Base-by-base conservation (phyloP, 1,140 invertebrate genomes). In the Pachyrhynchus sulphureomaculatus region DNA sequence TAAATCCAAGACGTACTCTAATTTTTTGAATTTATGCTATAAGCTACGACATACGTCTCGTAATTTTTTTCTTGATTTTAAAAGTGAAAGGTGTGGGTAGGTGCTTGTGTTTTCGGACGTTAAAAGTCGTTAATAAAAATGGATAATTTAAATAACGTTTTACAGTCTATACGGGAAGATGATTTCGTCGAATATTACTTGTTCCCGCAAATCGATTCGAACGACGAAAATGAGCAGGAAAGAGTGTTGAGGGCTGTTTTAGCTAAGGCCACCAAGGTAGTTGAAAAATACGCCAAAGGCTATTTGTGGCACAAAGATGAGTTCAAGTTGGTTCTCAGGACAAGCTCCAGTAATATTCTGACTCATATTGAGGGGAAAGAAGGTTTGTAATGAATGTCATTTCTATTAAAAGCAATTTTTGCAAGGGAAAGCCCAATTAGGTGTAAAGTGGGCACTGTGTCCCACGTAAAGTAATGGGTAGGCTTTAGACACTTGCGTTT, bases 281-380 rank as follows among this genome's bases (percentile, higher is more conserved):
- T 81, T 12, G 59, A 72, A 26, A 64, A 71, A 34, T 72, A 78
- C 39, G 72, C 79, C 1, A 52, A 76, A 20, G 73, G 78, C 49
- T 85, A 84, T 65, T 81, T 89, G 41, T 90, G 88, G 88, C 87
- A 89, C 65, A 84, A 85, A 68, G 87, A 89, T 67, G 72, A 76
- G 39, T 81, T 88, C 62, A 78, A 77, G 51, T 77, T 88, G 57
- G 65, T 66, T 66, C 68, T 76, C 9, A 79, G 79, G 65, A 80
- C 79, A 34, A 77, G 77, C 37, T 72, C 55, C 39, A 61, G 66
- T 12, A 73, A 80, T 68, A 67, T 73, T 20, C 65, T 81, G 17
- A 65, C 78, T 37, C 67, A 80, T 39, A 76, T 79, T 3, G 77
- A 76, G 53, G 72, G 75, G 21, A 62, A 79, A 13, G 72, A 80